A percentile compares a stretch with the other conserved stretches of the same genome.
phyloP scores from a whole-genome alignment of 2,888 invertebrate genomes.

The Antheraea assamensis region DNA sequence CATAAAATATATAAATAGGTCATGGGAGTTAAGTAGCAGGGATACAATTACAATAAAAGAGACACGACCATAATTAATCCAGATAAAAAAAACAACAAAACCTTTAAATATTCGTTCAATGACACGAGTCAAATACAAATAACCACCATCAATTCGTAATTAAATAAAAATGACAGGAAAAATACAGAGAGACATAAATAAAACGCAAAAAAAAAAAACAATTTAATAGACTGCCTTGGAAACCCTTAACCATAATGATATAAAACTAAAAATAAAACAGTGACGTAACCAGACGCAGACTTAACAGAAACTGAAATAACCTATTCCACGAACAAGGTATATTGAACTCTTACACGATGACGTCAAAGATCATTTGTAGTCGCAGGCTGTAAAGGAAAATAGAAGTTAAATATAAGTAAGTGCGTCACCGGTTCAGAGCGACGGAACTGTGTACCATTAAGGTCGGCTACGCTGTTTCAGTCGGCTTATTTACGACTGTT shows the following conservation, averaged over 20 bases:
- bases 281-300: not conserved
- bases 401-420: conserved; percentile 14
- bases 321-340: not conserved
- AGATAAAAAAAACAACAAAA: too few relatives aligned
- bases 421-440: conserved; percentile 13
- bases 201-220: too few relatives aligned
- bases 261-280: not conserved
- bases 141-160: too few relatives aligned
- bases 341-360: conserved; percentile 13
- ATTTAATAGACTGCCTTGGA: too few relatives aligned
- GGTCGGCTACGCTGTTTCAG: conserved; percentile 21
- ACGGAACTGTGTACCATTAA: conserved; percentile 18
- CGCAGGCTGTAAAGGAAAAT: conserved; percentile 17
- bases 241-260: not conserved
- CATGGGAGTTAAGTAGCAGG: too few relatives aligned
- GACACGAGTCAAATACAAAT: too few relatives aligned
- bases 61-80: too few relatives aligned
- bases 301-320: not conserved
- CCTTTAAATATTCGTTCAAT: too few relatives aligned
- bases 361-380: conserved; percentile 20
- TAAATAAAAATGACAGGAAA: too few relatives aligned
- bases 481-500: conserved; percentile 28
- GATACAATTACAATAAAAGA: too few relatives aligned
- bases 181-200: too few relatives aligned
- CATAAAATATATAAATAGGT: too few relatives aligned